Conservation (phyloP, 2,797 vertebrate species). For the Hylomyscus alleni region DNA sequence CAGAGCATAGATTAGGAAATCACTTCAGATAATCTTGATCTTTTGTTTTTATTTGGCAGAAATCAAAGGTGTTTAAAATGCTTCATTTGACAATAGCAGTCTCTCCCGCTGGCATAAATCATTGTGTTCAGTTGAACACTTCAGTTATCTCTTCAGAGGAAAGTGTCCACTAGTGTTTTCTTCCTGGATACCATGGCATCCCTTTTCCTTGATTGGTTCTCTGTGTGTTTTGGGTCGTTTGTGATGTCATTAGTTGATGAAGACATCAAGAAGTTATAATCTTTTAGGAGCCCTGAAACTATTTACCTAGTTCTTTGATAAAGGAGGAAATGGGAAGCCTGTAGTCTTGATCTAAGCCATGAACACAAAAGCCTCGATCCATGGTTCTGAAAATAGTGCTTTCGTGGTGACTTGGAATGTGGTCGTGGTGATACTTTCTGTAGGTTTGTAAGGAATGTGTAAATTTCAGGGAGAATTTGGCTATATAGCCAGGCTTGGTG, state of each 20-base stretch:
- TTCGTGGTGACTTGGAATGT: neutral
- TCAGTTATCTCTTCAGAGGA: neutral
- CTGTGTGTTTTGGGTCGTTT: neutral
- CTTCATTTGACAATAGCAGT: neutral
- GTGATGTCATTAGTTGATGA: slow-evolving; percentile 34
- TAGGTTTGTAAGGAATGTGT: neutral
- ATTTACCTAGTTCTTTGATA: neutral
- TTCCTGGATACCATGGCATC: neutral
- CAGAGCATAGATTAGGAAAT: neutral
- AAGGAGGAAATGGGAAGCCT: neutral
- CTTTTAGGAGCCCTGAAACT: neutral
- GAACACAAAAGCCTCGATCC: neutral
- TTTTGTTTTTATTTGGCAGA: slow-evolving; percentile 40
- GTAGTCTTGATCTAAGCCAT: neutral
- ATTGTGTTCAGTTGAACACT: neutral
- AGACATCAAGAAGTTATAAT: neutral
- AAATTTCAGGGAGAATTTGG: neutral
- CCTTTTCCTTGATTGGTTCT: neutral
- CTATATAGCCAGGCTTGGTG: neutral
- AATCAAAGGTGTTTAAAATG: slow-evolving; percentile 26
- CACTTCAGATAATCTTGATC: neutral
- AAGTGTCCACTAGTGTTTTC: neutral
- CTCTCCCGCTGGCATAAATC: neutral
- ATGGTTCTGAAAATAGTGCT: neutral
- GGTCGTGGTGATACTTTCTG: neutral